These are phyloP conservation scores for Drosophila quasianomalipes DNA, from an alignment of 2,888 invertebrate genomes.

Conservation along the genomic window DNA sequence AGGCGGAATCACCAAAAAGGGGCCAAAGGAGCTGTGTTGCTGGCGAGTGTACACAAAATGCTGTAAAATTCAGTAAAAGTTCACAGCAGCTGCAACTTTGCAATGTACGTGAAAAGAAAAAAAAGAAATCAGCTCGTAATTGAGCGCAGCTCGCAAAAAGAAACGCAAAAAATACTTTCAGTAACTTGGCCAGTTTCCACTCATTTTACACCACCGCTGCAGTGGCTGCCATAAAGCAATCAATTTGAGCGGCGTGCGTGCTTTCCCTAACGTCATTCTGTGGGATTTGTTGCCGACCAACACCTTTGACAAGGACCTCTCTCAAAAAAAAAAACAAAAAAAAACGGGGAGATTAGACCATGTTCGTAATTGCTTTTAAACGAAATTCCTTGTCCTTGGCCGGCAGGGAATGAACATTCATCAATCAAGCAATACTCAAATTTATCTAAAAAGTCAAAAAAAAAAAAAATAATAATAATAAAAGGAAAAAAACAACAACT, in stretches of 20 bases:
- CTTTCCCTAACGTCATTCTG: slow-evolving; percentile 37
- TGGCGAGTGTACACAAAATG: slow-evolving; percentile 21
- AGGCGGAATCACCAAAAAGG: slow-evolving; percentile 6
- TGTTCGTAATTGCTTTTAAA: slow-evolving; percentile 69
- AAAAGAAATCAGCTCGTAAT: slow-evolving; percentile 27
- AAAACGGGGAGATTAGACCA: slow-evolving; percentile 31
- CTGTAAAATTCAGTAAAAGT: slow-evolving; percentile 46
- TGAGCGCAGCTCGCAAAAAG: slow-evolving; percentile 54
- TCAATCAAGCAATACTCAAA: slow-evolving; percentile 47
- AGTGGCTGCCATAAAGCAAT: slow-evolving; percentile 70
- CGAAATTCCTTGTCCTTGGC: slow-evolving; percentile 57
- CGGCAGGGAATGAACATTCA: slow-evolving; percentile 24
- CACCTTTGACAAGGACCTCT: slow-evolving; percentile 65
- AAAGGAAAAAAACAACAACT: background rate
- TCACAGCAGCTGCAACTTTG: slow-evolving; percentile 35
- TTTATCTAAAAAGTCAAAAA: slow-evolving; percentile 32
- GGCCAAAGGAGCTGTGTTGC: slow-evolving; percentile 3
- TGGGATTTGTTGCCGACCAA: slow-evolving; percentile 55
- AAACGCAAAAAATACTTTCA: slow-evolving; percentile 44
- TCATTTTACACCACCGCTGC: slow-evolving; percentile 39
- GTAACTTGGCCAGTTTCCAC: slow-evolving; percentile 45
- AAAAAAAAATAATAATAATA: background rate
- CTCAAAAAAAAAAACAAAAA: slow-evolving; percentile 1
- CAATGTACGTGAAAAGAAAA: slow-evolving; percentile 15
- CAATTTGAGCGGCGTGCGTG: slow-evolving; percentile 54